Evolutionary conservation across 2,888 invertebrate species (phyloP).

Genomic region (Drosophila acutilabella): DNA sequence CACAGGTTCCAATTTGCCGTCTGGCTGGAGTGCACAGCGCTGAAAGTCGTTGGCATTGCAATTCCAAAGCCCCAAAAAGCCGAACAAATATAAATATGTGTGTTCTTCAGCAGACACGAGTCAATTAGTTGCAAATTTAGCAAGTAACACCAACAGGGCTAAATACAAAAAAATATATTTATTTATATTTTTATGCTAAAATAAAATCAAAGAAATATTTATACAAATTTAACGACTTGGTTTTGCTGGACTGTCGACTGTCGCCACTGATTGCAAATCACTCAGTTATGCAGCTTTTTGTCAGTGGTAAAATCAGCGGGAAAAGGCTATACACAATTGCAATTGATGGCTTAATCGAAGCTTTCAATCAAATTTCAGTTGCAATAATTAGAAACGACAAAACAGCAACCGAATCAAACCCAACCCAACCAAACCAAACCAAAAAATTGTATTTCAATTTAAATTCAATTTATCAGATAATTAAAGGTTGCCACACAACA

Average conservation of each 20-base stretch:
- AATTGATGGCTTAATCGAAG: background rate
- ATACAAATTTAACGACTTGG: background rate
- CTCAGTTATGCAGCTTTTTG: background rate
- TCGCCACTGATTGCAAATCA: background rate
- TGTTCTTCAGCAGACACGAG: slow-evolving; percentile 35
- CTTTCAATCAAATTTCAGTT: slow-evolving; percentile 12
- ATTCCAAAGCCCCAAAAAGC: slow-evolving; percentile 19
- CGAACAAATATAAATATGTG: slow-evolving; percentile 24
- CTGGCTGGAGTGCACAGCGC: slow-evolving; percentile 55
- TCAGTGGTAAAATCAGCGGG: background rate
- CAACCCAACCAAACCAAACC: slow-evolving; percentile 28
- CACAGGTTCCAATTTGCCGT: slow-evolving; percentile 50
- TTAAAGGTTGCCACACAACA: background rate
- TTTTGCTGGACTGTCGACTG: background rate
- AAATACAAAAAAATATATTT: background rate
- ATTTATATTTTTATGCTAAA: too few relatives aligned
- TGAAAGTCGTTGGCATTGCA: slow-evolving; percentile 36
- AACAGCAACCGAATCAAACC: slow-evolving; percentile 29
- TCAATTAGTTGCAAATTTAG: slow-evolving; percentile 48
- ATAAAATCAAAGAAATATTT: too few relatives aligned
- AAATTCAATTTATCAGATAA: slow-evolving; percentile 51
- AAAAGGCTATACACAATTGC: background rate
- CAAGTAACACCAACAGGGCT: background rate
- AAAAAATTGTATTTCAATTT: slow-evolving; percentile 38
- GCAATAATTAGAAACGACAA: slow-evolving; percentile 37